A percentile compares a stretch with the other conserved stretches of the same genome.
These are phyloP conservation scores for Antechinus stuartii DNA, from an alignment of 2,113 vertebrate genomes.

Conservation along the genomic window DNA sequence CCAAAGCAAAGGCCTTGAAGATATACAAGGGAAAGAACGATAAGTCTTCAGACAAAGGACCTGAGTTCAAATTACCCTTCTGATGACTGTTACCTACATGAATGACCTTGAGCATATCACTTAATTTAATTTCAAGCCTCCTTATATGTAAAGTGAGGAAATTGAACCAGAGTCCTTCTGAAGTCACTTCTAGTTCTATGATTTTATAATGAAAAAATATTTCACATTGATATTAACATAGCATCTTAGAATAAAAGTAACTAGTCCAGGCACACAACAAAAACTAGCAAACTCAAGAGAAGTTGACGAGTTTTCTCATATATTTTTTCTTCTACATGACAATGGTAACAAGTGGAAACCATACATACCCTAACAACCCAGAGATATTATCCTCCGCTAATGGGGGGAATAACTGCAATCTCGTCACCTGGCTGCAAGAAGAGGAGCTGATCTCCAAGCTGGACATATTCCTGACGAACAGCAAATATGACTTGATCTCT, in stretches of 20 bases:
- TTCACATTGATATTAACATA: not conserved
- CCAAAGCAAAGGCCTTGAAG: not conserved
- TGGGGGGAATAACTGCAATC: slow-evolving; percentile 95
- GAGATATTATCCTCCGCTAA: slow-evolving; percentile 92
- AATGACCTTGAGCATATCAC: not conserved
- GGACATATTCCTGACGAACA: slow-evolving; percentile 93
- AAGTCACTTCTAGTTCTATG: not conserved
- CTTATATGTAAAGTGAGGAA: not conserved
- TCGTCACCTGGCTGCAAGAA: slow-evolving; percentile 91
- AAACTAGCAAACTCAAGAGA: not conserved
- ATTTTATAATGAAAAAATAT: not conserved
- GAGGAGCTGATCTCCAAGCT: slow-evolving; percentile 89
- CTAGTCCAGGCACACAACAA: not conserved
- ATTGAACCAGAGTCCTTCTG: not conserved
- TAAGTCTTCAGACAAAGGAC: not conserved
- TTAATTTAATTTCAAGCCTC: slow-evolving; percentile 22
- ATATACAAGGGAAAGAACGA: not conserved
- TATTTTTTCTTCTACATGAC: not conserved
- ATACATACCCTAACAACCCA: slow-evolving; percentile 68
- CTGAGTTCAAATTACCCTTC: not conserved
- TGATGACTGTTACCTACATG: not conserved
- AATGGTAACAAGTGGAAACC: not conserved
- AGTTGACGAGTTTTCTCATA: not conserved
- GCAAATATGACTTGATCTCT: slow-evolving; percentile 92
- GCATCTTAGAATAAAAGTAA: not conserved